These are phyloP conservation scores for Lamproptera curius DNA, from an alignment of 2,888 invertebrate genomes.

Conservation along the genomic window DNA sequence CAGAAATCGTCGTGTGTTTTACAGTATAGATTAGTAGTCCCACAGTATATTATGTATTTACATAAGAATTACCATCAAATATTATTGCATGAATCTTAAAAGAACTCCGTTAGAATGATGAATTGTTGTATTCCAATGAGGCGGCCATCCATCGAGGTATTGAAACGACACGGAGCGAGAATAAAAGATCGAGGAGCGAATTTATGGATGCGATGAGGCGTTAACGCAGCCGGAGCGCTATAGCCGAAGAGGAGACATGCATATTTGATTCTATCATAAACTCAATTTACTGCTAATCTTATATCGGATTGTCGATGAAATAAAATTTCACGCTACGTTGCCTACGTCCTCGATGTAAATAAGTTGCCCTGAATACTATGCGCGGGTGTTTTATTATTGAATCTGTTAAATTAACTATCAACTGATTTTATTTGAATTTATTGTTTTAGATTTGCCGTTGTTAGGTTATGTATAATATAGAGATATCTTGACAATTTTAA, in stretches of 20 bases:
- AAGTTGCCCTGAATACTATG: conserved; percentile 35
- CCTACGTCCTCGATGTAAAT: conserved; percentile 64
- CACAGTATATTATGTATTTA: background rate
- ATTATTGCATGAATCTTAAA: background rate
- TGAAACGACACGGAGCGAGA: conserved; percentile 46
- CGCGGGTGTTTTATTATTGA: background rate
- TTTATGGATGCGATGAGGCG: conserved; percentile 59
- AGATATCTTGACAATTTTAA: no score
- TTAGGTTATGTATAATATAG: no score
- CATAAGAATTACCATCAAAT: no score
- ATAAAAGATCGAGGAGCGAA: conserved; percentile 52
- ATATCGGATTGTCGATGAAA: conserved; percentile 76
- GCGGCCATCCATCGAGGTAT: conserved; percentile 47
- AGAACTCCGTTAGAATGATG: conserved; percentile 4
- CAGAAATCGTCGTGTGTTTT: background rate
- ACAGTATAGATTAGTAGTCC: background rate
- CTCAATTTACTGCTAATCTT: conserved; percentile 76
- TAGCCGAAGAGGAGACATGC: conserved; percentile 44
- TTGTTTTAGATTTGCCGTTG: no score
- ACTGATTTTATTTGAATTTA: no score
- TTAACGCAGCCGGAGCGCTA: conserved; percentile 39
- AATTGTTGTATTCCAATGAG: conserved; percentile 16
- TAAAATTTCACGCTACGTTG: conserved; percentile 74
- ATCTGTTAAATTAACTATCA: conserved; percentile 6
- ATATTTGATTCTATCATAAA: conserved; percentile 75